phyloP scores from a whole-genome alignment of 2,113 vertebrate genomes.

The Hippolais icterina region DNA sequence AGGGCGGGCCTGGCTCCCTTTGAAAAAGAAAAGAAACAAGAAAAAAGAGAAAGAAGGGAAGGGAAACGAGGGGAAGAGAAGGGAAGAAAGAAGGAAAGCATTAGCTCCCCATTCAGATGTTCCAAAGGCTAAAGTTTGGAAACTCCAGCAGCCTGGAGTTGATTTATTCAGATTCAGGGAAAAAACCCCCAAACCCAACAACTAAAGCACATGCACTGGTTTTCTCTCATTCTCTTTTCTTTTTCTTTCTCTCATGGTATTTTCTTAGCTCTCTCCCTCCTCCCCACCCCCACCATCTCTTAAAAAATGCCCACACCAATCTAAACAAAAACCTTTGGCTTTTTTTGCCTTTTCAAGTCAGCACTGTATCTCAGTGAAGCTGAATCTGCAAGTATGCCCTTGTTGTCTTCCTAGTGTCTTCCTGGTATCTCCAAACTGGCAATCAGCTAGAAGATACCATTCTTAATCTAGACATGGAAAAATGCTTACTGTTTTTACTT shows the following conservation, averaged over 20 bases:
- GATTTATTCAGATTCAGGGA: background rate
- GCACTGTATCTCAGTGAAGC: background rate
- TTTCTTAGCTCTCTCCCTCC: background rate
- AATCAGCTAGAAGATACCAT: background rate
- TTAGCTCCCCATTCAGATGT: background rate
- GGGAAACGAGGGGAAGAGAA: rapidly evolving
- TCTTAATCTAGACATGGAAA: background rate
- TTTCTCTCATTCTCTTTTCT: background rate
- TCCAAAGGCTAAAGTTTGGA: background rate
- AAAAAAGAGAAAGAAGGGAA: rapidly evolving
- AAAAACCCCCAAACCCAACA: background rate
- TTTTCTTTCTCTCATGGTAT: background rate
- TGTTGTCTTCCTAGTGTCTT: background rate
- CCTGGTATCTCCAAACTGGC: background rate
- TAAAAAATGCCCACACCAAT: background rate
- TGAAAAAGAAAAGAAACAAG: background rate
- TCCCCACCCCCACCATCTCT: rapidly evolving
- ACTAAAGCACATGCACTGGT: background rate
- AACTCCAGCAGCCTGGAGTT: background rate
- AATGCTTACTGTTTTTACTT: background rate
- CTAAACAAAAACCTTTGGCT: background rate
- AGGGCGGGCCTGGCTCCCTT: background rate
- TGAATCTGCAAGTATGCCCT: background rate
- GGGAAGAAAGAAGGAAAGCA: background rate
- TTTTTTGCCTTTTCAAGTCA: background rate